phyloP scores from a whole-genome alignment of 2,888 invertebrate species.

The Cheiracanthium punctorium region DNA sequence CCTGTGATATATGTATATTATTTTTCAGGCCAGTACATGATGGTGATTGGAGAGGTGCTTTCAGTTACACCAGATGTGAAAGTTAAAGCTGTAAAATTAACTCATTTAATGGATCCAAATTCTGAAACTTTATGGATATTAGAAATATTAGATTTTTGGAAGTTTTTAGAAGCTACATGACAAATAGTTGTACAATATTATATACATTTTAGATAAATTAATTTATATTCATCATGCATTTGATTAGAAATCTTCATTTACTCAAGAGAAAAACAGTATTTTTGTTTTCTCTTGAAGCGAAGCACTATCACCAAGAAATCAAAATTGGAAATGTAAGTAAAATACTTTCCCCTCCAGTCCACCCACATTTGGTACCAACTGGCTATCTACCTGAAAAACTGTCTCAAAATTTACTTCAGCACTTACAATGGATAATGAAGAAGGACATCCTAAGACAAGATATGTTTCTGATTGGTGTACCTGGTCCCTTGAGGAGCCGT shows the following conservation, averaged over 20 bases:
- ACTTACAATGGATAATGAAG: conserved; percentile 62
- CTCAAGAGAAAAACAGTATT: background rate
- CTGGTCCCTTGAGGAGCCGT: conserved; percentile 88
- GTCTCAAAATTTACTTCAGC: conserved; percentile 18
- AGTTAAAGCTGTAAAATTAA: conserved; percentile 44
- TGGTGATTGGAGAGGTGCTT: conserved; percentile 52
- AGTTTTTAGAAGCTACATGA: background rate
- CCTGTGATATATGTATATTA: too few species aligned
- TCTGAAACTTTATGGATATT: conserved; percentile 46
- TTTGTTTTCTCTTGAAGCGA: background rate
- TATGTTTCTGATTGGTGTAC: conserved; percentile 93
- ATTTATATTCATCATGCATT: too few species aligned
- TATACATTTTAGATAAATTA: background rate
- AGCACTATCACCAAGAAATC: background rate
- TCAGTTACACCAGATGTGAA: conserved; percentile 24
- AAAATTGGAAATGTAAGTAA: conserved; percentile 56
- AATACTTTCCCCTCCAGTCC: conserved; percentile 78
- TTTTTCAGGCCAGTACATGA: conserved; percentile 46
- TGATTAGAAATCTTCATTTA: background rate
- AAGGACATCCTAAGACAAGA: conserved; percentile 89
- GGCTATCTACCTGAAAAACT: conserved; percentile 78
- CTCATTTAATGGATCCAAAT: conserved; percentile 22
- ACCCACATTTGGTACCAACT: conserved; percentile 88
- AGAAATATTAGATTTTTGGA: conserved; percentile 55
- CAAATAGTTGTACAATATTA: background rate